Evolutionary conservation across 2,888 invertebrate genomes (phyloP).

Genomic region (Nemotelus pantherinus): DNA sequence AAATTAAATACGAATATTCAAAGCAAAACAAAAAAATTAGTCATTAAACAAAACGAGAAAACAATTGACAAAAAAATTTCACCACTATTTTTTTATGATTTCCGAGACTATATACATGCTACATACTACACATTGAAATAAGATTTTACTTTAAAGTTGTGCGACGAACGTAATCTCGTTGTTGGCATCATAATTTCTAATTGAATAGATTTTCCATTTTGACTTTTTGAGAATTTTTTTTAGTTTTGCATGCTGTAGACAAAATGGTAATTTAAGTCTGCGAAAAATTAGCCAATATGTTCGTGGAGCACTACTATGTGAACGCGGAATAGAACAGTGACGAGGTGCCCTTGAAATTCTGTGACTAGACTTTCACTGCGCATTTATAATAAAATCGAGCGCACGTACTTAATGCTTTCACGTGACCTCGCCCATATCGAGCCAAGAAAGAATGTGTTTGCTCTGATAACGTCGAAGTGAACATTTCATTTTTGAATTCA

Average conservation of each 20-base stretch:
- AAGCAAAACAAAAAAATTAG: not conserved
- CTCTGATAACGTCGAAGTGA: too few species aligned
- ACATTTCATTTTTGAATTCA: too few species aligned
- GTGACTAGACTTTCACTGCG: too few species aligned
- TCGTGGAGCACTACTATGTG: not conserved
- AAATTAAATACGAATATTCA: not conserved
- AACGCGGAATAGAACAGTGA: not conserved
- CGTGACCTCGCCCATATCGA: too few species aligned
- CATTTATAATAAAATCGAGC: too few species aligned
- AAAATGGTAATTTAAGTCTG: not conserved
- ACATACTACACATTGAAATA: not conserved
- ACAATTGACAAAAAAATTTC: slow-evolving; percentile 21
- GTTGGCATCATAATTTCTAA: too few species aligned
- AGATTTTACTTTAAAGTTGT: too few species aligned
- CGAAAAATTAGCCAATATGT: not conserved
- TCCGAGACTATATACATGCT: slow-evolving; percentile 12
- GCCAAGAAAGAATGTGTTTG: too few species aligned
- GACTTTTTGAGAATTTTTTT: not conserved
- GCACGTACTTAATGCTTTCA: too few species aligned
- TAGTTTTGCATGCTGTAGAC: slow-evolving; percentile 6
- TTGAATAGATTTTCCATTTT: slow-evolving; percentile 11
- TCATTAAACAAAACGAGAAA: not conserved
- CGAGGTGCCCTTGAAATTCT: too few species aligned
- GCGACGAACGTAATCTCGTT: too few species aligned
- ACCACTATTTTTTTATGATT: slow-evolving; percentile 31